A percentile compares a stretch with the other conserved stretches of the same genome.
Conservation (phyloP, 2,797 vertebrate genomes). For the Neosalanx taihuensis region DNA sequence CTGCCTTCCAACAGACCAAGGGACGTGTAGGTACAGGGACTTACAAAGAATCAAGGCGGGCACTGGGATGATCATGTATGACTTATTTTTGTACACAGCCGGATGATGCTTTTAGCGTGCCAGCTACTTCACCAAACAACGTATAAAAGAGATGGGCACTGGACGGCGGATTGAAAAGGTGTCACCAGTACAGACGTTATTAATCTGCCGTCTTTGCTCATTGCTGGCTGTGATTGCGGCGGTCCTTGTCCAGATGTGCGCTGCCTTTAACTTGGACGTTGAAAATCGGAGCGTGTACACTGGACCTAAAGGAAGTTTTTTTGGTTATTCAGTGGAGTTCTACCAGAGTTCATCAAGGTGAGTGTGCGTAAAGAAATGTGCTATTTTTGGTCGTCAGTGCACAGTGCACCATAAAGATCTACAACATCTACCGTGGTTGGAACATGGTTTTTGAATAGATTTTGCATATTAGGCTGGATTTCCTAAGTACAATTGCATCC, state of each 20-base stretch:
- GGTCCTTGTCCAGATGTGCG: constrained; percentile 47
- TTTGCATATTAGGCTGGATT: too few relatives aligned
- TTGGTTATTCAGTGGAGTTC: constrained; percentile 83
- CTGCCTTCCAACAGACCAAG: too few relatives aligned
- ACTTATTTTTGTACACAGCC: constrained; percentile 30
- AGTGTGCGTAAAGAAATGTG: constrained; percentile 25
- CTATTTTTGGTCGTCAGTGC: neutral
- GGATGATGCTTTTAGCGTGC: constrained; percentile 60
- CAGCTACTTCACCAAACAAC: constrained; percentile 57
- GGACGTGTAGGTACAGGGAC: too few relatives aligned
- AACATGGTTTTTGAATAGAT: too few relatives aligned
- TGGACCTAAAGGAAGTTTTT: constrained; percentile 77
- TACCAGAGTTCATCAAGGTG: constrained; percentile 71
- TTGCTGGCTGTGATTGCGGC: constrained; percentile 33
- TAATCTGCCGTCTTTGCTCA: neutral
- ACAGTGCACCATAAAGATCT: too few relatives aligned
- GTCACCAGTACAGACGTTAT: constrained; percentile 22
- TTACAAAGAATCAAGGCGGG: too few relatives aligned
- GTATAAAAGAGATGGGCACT: constrained; percentile 60
- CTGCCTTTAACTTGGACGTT: constrained; percentile 77
- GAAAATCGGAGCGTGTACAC: constrained; percentile 69
- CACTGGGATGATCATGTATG: constrained; percentile 14
- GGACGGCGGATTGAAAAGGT: constrained; percentile 41
- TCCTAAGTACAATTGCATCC: too few relatives aligned
- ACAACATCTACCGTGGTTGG: too few relatives aligned